phyloP scores from a whole-genome alignment of 2,888 invertebrate genomes.

The Drosophila ezoana region DNA sequence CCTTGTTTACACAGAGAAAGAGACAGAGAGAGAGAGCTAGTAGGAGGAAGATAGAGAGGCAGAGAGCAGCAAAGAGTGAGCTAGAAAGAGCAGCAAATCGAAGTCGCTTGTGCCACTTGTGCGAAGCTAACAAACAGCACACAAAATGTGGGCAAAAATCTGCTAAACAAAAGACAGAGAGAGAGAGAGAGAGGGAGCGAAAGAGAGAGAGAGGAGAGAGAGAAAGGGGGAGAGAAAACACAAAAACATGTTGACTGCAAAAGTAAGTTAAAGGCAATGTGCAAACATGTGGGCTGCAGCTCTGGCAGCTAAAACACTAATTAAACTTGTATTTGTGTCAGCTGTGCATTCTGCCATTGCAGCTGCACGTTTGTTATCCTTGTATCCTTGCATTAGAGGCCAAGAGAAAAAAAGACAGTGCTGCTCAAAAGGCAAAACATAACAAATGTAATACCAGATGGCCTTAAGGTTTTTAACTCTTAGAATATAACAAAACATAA shows the following conservation, averaged over 20 bases:
- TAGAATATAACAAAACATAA: background rate
- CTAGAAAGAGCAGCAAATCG: conserved; percentile 29
- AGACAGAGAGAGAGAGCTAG: background rate
- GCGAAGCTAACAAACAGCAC: conserved; percentile 33
- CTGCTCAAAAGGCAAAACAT: background rate
- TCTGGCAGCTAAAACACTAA: conserved; percentile 44
- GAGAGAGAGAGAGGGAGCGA: background rate
- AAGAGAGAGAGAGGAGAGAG: background rate
- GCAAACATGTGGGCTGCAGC: conserved; percentile 51
- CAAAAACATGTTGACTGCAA: conserved; percentile 18
- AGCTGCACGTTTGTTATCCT: conserved; percentile 24
- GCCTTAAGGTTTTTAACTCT: background rate
- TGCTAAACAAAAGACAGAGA: background rate
- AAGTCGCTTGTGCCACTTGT: conserved; percentile 42
- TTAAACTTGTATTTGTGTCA: conserved; percentile 72
- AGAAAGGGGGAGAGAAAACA: background rate
- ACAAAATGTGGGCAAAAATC: conserved; percentile 18
- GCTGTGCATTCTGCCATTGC: conserved; percentile 40
- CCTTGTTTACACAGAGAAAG: conserved; percentile 68
- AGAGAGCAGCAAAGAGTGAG: background rate
- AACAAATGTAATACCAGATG: background rate
- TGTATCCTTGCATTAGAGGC: background rate
- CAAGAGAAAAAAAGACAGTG: too few species aligned
- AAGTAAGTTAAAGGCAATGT: conserved; percentile 60
- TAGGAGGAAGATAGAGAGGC: background rate